Conservation (phyloP, 2,888 invertebrate genomes). For the Sphaerophoria taeniata region DNA sequence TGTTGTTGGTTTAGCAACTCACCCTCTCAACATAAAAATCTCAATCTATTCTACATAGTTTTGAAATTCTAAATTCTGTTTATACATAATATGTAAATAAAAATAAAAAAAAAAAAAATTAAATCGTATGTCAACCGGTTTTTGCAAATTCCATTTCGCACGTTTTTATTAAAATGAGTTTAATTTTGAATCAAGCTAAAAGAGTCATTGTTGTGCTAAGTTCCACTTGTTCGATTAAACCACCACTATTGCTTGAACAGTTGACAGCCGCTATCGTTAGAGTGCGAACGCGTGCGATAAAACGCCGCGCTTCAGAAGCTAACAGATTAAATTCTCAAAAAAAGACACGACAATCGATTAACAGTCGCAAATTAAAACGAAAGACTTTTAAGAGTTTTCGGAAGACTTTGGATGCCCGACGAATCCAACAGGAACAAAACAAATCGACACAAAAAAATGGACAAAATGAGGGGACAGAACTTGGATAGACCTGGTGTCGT, state of each 20-base stretch:
- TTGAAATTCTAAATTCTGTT: constrained; percentile 23
- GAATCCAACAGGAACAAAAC: background rate
- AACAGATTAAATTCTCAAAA: background rate
- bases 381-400: background rate
- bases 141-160: constrained; percentile 71
- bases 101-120: constrained; percentile 22
- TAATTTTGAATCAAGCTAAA: constrained; percentile 41
- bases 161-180: constrained; percentile 71
- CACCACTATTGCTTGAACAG: constrained; percentile 47
- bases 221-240: constrained; percentile 43
- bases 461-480: constrained; percentile 58
- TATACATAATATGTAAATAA: constrained; percentile 26
- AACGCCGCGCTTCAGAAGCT: constrained; percentile 26
- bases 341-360: constrained; percentile 49
- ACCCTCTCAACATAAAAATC: constrained; percentile 27
- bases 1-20: constrained; percentile 7
- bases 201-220: constrained; percentile 12
- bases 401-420: constrained; percentile 23
- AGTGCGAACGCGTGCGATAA: constrained; percentile 55
- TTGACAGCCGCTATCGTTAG: constrained; percentile 70
- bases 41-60: constrained; percentile 31
- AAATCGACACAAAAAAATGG: constrained; percentile 29
- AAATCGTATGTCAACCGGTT: constrained; percentile 63
- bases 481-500: constrained; percentile 67
- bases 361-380: background rate